Base-by-base conservation (phyloP, 2,888 invertebrate species). In the Cheilosia scutellata region DNA sequence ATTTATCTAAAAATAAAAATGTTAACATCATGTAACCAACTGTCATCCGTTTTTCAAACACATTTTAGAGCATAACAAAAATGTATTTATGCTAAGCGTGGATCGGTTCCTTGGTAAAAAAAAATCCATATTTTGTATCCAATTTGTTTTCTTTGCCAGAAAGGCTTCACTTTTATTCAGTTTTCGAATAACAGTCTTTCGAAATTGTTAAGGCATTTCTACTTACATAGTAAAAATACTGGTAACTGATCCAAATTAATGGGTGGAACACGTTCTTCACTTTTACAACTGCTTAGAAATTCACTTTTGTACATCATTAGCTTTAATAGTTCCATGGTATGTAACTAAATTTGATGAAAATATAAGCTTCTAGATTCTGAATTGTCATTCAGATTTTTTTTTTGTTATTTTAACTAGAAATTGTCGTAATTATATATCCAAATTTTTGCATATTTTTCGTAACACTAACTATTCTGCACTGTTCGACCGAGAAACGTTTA, bases 181-280 rank as follows among this genome's bases (percentile, higher is more conserved):
- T 9, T 7, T 20, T 20, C 47, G 16, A 20, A 44, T 16, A 47
- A 20, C 16, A 13, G 25, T 51, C 13, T 27, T 27, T 11, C 4
- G 37, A 37, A 0, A 27, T 27, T 51, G 4, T 25, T 11, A 13
- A 5, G 25, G 51, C 51, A 51, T 51, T 49, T 58, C 29, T 86
- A 95, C 95, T 94, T 95, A 95, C 95, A 95, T 92, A 95, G 92
- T 89, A 96, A 93, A 93, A 95, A 95, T 92, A 95, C 95, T 44
- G 96, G 96, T 90, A 96, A 94, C 91, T 95, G 95, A 91, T 95
- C 95, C 88, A 96, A 93, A 90, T 95, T 95, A 89, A 96, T 95
- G 89, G 95, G 95, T 87, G 96, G 96, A 89, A 96, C 95, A 90
- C 96, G 94, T 93, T 95, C 93, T 89, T 94, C 94, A 93, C 90